These are phyloP conservation scores for Ancistrus triradiatus DNA, from an alignment of 2,113 vertebrate genomes.

Conservation along the genomic window DNA sequence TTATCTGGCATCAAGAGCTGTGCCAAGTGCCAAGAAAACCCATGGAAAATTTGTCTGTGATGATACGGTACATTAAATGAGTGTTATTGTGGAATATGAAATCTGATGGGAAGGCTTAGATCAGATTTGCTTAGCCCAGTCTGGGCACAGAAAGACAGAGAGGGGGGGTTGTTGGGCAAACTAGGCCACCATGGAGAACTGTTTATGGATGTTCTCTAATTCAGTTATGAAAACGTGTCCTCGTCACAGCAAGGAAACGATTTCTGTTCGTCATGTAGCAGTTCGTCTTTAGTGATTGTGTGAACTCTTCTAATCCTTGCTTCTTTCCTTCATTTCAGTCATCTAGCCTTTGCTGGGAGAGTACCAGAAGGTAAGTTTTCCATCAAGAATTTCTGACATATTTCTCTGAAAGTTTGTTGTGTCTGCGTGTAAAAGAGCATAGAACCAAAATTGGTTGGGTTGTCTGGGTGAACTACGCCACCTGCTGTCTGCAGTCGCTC, in stretches of 20 bases:
- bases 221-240: too few relatives aligned
- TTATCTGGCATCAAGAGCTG: slow-evolving; percentile 3
- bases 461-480: slow-evolving; percentile 34
- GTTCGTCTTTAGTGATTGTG: too few relatives aligned
- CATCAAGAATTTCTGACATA: not conserved
- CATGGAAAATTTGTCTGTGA: not conserved
- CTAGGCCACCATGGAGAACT: not conserved
- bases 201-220: not conserved
- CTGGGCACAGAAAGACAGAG: too few relatives aligned
- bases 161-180: not conserved
- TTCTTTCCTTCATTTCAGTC: slow-evolving; percentile 52
- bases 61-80: not conserved
- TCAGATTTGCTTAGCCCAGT: too few relatives aligned
- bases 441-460: not conserved
- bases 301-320: too few relatives aligned
- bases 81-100: not conserved
- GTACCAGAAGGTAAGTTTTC: slow-evolving; percentile 60
- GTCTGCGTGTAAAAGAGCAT: too few relatives aligned
- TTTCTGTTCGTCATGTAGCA: too few relatives aligned
- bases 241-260: too few relatives aligned
- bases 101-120: not conserved
- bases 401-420: not conserved
- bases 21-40: not conserved
- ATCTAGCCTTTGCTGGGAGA: slow-evolving; percentile 61
- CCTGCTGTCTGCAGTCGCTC: slow-evolving; percentile 12